phyloP scores from a whole-genome alignment of 1,140 invertebrate genomes.

The Agrilus planipennis region DNA sequence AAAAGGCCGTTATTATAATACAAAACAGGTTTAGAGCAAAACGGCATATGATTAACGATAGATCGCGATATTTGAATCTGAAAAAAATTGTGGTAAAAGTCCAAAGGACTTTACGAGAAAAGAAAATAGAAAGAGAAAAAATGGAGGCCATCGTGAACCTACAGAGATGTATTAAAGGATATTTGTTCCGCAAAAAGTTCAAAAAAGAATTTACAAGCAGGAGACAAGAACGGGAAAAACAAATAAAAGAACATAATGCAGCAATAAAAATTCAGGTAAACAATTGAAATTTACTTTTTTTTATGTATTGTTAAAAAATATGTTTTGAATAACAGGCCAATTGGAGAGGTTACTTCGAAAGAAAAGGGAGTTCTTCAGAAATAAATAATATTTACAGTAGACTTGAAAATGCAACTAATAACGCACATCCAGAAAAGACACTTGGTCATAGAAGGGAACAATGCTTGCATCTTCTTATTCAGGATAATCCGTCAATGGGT shows the following conservation, averaged over 20 bases:
- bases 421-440: conserved; percentile 35
- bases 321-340: too few relatives aligned
- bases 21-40: conserved; percentile 24
- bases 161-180: too few relatives aligned
- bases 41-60: conserved; percentile 11
- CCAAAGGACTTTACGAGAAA: conserved; percentile 15
- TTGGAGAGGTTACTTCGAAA: conserved; percentile 46
- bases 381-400: conserved; percentile 38
- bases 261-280: neutral
- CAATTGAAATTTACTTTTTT: conserved; percentile 4
- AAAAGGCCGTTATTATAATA: conserved; percentile 24
- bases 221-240: too few relatives aligned
- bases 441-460: conserved; percentile 29
- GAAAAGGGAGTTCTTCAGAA: conserved; percentile 30
- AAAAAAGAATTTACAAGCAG: too few relatives aligned
- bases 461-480: conserved; percentile 35
- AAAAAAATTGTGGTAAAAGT: conserved; percentile 18
- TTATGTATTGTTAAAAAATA: too few relatives aligned
- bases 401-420: conserved; percentile 34
- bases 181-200: too few relatives aligned
- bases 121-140: too few relatives aligned
- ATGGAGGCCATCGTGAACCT: too few relatives aligned
- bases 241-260: neutral
- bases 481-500: conserved; percentile 31
- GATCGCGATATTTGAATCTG: conserved; percentile 25